Evolutionary conservation across 2,888 invertebrate genomes (phyloP), one percentile per base, ranked within the genome.

Genomic region (Drosophila mimica): DNA sequence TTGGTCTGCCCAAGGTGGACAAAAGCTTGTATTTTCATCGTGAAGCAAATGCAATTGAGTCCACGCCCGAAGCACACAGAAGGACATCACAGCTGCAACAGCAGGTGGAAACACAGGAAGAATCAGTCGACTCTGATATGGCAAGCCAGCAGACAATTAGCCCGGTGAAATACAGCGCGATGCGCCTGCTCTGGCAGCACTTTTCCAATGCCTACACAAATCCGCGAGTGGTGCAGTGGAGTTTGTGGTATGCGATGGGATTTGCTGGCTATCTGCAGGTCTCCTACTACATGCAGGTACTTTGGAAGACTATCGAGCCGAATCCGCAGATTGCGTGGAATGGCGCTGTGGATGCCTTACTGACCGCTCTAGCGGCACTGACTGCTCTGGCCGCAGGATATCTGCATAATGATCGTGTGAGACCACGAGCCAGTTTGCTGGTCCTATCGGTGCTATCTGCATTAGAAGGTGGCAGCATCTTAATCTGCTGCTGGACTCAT

Each of bases 341-440:
- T 91, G 98, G 98, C 0, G 96, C 96, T 9, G 97, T 97, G 0
- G 98, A 98, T 93, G 97, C 97, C 0, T 87, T 94, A 0, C 94
- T 96, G 53, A 97, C 97, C 0, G 92, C 96, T 0, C 91, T 96
- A 1, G 96, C 97, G 59, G 95, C 95, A 33, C 87, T 94, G 1
- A 95, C 94, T 13, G 95, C 96, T 0, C 92, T 95, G 57, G 71
- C 94, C 0, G 95, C 95, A 0, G 94, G 95, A 3, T 93, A 92
- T 63, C 73, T 93, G 63, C 92, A 93, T 70, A 89, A 89, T 7
- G 92, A 88, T 4, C 89, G 87, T 13, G 74, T 92, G 0, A 91
- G 87, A 33, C 89, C 93, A 56, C 91, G 92, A 3, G 91, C 91
- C 52, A 94, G 94, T 54, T 92, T 94, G 57, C 71, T 94, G 1